Conservation (phyloP, 2,113 vertebrate species). For the Scomber colias region DNA sequence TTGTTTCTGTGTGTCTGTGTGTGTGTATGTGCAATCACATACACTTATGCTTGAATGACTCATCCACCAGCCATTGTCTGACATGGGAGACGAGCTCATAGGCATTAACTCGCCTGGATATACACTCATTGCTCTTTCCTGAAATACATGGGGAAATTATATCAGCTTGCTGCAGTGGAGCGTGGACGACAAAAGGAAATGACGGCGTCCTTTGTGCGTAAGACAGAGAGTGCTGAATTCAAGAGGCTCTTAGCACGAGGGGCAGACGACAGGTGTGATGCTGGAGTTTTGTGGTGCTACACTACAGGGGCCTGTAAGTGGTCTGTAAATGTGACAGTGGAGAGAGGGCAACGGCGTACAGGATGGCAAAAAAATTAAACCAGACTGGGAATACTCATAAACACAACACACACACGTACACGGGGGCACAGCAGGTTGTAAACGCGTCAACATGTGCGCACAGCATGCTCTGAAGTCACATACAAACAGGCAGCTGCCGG, state of each 20-base stretch:
- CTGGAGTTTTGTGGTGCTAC: conserved; percentile 32
- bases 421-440: conserved; percentile 59
- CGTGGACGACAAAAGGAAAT: conserved; percentile 44
- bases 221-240: conserved; percentile 53
- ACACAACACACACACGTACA: conserved; percentile 21
- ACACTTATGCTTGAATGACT: conserved; percentile 46
- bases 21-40: conserved; percentile 22
- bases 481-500: conserved; percentile 63
- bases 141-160: conserved; percentile 62
- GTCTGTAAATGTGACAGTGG: conserved; percentile 39
- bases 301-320: conserved; percentile 55
- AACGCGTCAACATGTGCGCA: conserved; percentile 46
- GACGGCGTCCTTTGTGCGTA: conserved; percentile 60
- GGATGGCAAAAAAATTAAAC: conserved; percentile 13
- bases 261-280: conserved; percentile 61
- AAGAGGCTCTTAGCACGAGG: conserved; percentile 59
- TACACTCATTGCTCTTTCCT: conserved; percentile 52
- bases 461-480: conserved; percentile 55
- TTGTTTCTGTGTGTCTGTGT: not conserved
- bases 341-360: conserved; percentile 29
- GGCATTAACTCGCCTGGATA: conserved; percentile 50
- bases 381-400: conserved; percentile 37
- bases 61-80: conserved; percentile 57
- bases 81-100: conserved; percentile 47
- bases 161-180: conserved; percentile 47